Conservation (phyloP, 1,140 invertebrate species). For the Choristoneura fumiferana region DNA sequence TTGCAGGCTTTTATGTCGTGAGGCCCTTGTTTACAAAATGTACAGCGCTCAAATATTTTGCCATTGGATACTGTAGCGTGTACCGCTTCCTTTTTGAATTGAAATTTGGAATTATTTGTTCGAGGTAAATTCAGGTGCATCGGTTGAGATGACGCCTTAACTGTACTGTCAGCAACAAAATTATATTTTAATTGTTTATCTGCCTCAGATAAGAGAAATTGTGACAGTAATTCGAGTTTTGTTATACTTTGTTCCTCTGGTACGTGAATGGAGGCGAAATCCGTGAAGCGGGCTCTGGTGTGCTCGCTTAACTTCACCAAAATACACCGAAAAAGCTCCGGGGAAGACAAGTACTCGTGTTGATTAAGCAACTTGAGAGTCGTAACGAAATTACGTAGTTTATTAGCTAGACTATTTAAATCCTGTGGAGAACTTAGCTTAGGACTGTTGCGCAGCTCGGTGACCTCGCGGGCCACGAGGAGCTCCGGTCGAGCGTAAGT, state of each 20-base stretch:
- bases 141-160: not conserved
- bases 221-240: no score
- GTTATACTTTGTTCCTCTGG: not conserved
- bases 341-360: slow-evolving; percentile 1
- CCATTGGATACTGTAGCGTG: not conserved
- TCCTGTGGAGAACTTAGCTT: slow-evolving; percentile 15
- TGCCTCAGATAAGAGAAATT: no score
- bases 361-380: not conserved
- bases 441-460: not conserved
- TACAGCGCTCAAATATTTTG: not conserved
- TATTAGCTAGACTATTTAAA: slow-evolving; percentile 15
- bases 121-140: not conserved
- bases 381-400: slow-evolving; percentile 10
- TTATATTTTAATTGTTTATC: not conserved
- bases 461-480: slow-evolving; percentile 14
- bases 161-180: not conserved
- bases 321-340: not conserved
- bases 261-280: not conserved
- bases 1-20: slow-evolving; percentile 15
- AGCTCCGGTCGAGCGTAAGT: slow-evolving; percentile 17
- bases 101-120: not conserved
- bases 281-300: not conserved
- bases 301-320: not conserved
- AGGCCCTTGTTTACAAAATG: slow-evolving; percentile 17
- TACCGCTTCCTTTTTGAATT: not conserved